Conservation (phyloP, 2,797 vertebrate genomes). For the Coendou prehensilis region DNA sequence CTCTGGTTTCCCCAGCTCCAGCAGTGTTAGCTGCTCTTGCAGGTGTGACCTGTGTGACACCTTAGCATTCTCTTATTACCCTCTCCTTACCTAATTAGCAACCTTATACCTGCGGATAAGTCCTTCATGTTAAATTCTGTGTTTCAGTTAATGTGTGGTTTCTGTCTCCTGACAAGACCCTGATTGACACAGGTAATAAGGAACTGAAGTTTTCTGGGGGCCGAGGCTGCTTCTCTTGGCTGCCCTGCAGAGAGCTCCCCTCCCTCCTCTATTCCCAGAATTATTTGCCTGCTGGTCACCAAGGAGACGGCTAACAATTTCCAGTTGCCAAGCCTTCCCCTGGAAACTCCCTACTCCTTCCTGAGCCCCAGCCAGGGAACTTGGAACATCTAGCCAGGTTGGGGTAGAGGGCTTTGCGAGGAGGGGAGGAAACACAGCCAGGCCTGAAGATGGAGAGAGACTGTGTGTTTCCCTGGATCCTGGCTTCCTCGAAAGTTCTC, state of each 20-base stretch:
- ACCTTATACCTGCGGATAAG: neutral
- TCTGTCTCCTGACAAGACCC: neutral
- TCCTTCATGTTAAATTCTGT: slow-evolving; percentile 21
- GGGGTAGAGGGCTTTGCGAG: neutral
- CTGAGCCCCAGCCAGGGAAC: slow-evolving; percentile 74
- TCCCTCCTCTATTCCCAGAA: slow-evolving; percentile 77
- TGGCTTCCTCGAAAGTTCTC: neutral
- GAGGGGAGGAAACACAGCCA: neutral
- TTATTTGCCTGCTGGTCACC: slow-evolving; percentile 83
- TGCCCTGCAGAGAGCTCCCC: slow-evolving; percentile 8
- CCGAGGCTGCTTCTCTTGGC: slow-evolving; percentile 66
- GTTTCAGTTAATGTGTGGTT: neutral
- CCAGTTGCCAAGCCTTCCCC: slow-evolving; percentile 79
- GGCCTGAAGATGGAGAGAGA: neutral
- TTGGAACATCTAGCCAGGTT: slow-evolving; percentile 66
- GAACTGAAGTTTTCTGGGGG: slow-evolving; percentile 45
- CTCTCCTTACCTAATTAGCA: neutral
- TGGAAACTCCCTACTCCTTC: slow-evolving; percentile 79
- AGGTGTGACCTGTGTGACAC: neutral
- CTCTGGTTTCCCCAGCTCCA: neutral
- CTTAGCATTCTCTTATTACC: neutral
- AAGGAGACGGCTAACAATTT: slow-evolving; percentile 79
- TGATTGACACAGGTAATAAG: slow-evolving; percentile 15
- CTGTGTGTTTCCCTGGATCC: neutral
- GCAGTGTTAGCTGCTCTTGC: too few species aligned